A percentile compares a stretch with the other conserved stretches of the same genome.
Conservation (phyloP, 92 coral and sea anemone species). For the Bergia sp. region DNA sequence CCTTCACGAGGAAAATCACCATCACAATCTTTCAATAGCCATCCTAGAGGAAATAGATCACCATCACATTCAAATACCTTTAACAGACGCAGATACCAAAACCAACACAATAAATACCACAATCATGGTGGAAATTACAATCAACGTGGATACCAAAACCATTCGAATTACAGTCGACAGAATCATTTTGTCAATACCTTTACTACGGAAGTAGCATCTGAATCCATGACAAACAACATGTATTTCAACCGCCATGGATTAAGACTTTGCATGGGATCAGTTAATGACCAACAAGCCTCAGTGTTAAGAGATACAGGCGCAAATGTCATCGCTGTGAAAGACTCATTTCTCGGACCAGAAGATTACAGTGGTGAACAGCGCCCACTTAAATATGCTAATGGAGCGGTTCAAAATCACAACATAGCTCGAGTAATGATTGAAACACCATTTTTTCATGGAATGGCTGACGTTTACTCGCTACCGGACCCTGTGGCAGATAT, state of each 20-base stretch:
- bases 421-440: conserved; percentile 19
- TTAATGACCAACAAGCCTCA: conserved; percentile 16
- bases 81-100: conserved; percentile 20
- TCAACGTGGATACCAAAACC: conserved; percentile 20
- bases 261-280: conserved; percentile 17
- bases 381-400: conserved; percentile 19
- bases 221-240: conserved; percentile 19
- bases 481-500: conserved; percentile 22
- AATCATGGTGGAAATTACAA: conserved; percentile 18
- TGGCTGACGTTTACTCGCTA: conserved; percentile 21
- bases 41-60: conserved; percentile 19
- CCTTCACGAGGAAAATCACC: conserved; percentile 21
- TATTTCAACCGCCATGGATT: conserved; percentile 19
- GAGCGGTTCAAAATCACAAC: conserved; percentile 20
- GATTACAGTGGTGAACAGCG: conserved; percentile 21
- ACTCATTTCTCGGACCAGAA: conserved; percentile 20
- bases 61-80: conserved; percentile 19
- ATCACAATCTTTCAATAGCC: conserved; percentile 19
- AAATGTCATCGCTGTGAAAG: conserved; percentile 19
- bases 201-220: conserved; percentile 20
- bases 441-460: conserved; percentile 15
- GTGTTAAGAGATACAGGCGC: conserved; percentile 21
- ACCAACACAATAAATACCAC: conserved; percentile 10
- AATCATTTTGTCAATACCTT: conserved; percentile 17
- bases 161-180: conserved; percentile 19